phyloP scores from a whole-genome alignment of 2,113 vertebrate species.

The Lipophrys pholis region DNA sequence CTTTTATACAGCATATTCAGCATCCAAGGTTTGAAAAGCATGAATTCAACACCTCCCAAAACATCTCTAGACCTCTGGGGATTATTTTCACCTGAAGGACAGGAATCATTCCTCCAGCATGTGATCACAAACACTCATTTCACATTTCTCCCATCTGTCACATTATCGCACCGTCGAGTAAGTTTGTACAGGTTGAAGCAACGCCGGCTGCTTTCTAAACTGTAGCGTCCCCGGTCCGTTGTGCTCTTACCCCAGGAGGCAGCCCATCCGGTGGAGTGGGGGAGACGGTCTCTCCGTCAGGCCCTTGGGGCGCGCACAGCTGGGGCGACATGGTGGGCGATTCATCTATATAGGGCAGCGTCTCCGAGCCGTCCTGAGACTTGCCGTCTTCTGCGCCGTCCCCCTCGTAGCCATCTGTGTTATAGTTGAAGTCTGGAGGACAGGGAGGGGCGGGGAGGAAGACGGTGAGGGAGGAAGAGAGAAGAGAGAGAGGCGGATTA shows the following conservation, averaged over 20 bases:
- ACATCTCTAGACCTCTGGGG: too few species aligned
- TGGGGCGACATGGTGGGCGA: constrained; percentile 98
- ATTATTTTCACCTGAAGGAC: not conserved
- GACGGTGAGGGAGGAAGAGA: constrained; percentile 34
- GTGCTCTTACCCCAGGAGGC: constrained; percentile 87
- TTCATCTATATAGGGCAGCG: constrained; percentile 98
- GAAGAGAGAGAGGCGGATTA: constrained; percentile 7
- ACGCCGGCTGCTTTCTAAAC: not conserved
- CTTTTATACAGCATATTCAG: too few species aligned
- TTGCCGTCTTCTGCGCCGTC: constrained; percentile 94
- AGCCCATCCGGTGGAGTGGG: constrained; percentile 89
- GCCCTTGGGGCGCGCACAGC: constrained; percentile 89
- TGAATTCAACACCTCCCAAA: not conserved
- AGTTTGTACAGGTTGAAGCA: not conserved
- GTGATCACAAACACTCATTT: not conserved
- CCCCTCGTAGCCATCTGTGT: constrained; percentile 94
- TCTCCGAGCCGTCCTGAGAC: constrained; percentile 93
- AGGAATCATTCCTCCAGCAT: constrained; percentile 4
- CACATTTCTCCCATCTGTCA: constrained; percentile 16
- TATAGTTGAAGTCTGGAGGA: constrained; percentile 95
- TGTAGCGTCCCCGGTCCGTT: not conserved
- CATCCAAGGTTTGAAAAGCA: too few species aligned
- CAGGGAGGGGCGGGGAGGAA: constrained; percentile 27
- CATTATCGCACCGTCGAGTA: constrained; percentile 1
- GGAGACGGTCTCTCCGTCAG: constrained; percentile 85